phyloP scores from a whole-genome alignment of 1,140 invertebrate species.

The Scaptomyza hsui region DNA sequence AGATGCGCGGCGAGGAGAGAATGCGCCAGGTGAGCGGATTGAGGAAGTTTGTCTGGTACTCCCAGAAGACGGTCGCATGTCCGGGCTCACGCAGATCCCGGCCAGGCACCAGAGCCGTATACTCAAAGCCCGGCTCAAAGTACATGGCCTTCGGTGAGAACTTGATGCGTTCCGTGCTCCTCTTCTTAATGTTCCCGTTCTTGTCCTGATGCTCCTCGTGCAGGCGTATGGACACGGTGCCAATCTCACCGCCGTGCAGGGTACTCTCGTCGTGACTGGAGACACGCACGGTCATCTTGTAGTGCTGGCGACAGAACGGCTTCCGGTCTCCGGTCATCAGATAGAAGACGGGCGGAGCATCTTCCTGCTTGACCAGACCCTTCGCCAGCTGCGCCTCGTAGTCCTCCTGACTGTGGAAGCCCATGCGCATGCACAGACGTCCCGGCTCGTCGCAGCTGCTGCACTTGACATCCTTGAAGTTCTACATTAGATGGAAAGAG shows the following conservation, averaged over 20 bases:
- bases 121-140: constrained; percentile 89
- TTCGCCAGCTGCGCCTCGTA: constrained; percentile 84
- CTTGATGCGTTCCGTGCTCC: constrained; percentile 86
- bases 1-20: constrained; percentile 88
- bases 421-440: constrained; percentile 89
- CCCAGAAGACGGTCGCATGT: constrained; percentile 90
- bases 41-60: constrained; percentile 90
- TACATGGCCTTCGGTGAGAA: constrained; percentile 84
- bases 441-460: constrained; percentile 88
- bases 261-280: constrained; percentile 89
- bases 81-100: constrained; percentile 87
- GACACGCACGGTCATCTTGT: constrained; percentile 89
- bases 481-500: constrained; percentile 80
- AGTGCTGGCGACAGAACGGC: constrained; percentile 91
- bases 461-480: constrained; percentile 90
- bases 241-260: constrained; percentile 91
- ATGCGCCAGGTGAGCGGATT: constrained; percentile 93
- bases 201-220: constrained; percentile 85
- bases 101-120: constrained; percentile 88
- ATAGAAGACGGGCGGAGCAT: constrained; percentile 86
- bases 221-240: constrained; percentile 87
- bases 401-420: constrained; percentile 86
- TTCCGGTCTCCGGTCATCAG: constrained; percentile 88
- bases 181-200: constrained; percentile 24
- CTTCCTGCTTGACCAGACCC: constrained; percentile 84